Base-by-base conservation (phyloP, 2,113 vertebrate species). In the Paramisgurnus dabryanus region DNA sequence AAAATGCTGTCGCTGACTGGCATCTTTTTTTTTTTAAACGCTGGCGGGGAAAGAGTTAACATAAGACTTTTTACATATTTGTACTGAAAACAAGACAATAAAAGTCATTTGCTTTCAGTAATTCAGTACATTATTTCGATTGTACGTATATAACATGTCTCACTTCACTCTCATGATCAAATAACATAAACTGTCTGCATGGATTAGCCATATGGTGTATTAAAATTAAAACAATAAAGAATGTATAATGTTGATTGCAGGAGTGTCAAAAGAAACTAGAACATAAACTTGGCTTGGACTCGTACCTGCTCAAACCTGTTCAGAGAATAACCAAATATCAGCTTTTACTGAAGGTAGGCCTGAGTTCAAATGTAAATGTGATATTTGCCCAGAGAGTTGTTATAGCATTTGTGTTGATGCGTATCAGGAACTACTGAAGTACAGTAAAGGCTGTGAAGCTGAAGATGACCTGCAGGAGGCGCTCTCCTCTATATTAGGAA, bases 271-370 rank as follows among this genome's bases (percentile, higher is more conserved):
- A 91, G 83, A 98, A 98, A 87, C 89, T 99, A 2, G 98, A 99
- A 78, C 98, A 99, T 85, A 99, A 99, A 82, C 93, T 99, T 72
- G 98, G 97, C 75, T 92, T 99, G 89, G 97, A 99, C 87, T 99
- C 98, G 0, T 99, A 99, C 85, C 92, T 99, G 83, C 93, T 99
- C 85, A 99, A 99, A 85, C 98, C 98, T 0, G 97, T 98, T 69
- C 98, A 99, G 88, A 96, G 98, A 84, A 97, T 99, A 85, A 99
- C 98, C 63, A 99, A 99, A 89, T 99, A 99, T 82, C 98, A 99
- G 86, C 92, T 99, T 82, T 88, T 99, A 60, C 90, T 99, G 61
- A 99, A 99, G 94, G 98, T 99, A 89, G 1, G 39, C 58, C 9
- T 15, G 22, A 72, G n/a, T 53, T 27, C 12, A 34, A 7, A 6